Evolutionary conservation across 2,888 invertebrate genomes (phyloP).

Genomic region (Neuroscelio doddi): DNA sequence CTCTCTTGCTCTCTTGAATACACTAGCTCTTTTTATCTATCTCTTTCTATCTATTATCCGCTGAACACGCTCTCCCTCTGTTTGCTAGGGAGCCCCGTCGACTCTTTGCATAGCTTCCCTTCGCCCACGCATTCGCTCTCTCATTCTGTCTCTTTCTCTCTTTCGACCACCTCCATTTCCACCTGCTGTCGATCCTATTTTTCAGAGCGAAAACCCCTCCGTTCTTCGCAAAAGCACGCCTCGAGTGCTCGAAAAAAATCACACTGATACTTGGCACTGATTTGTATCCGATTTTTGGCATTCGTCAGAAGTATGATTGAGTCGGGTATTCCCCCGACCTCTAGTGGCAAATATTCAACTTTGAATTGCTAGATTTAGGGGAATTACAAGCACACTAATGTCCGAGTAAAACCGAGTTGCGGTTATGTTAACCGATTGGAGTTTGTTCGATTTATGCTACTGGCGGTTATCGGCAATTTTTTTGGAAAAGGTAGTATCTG

Average conservation of each 20-base stretch:
- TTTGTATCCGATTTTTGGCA: too few species aligned
- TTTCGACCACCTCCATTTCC: constrained; percentile 38
- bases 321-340: too few species aligned
- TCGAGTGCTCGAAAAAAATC: constrained; percentile 33
- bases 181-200: constrained; percentile 49
- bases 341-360: not conserved
- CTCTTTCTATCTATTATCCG: constrained; percentile 23
- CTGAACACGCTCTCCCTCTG: constrained; percentile 25
- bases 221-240: constrained; percentile 37
- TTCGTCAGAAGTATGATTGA: too few species aligned
- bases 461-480: too few species aligned
- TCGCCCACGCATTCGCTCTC: constrained; percentile 26
- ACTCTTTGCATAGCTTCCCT: constrained; percentile 48
- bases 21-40: constrained; percentile 9
- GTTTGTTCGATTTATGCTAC: too few species aligned
- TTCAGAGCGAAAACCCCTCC: constrained; percentile 39
- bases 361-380: constrained; percentile 9
- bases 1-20: constrained; percentile 20
- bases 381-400: too few species aligned
- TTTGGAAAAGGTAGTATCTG: too few species aligned
- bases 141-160: too few species aligned
- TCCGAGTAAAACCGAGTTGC: too few species aligned
- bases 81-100: constrained; percentile 40
- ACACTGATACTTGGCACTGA: too few species aligned
- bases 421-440: too few species aligned